Base-by-base conservation (phyloP, 2,113 vertebrate species). In the Raja brachyura region DNA sequence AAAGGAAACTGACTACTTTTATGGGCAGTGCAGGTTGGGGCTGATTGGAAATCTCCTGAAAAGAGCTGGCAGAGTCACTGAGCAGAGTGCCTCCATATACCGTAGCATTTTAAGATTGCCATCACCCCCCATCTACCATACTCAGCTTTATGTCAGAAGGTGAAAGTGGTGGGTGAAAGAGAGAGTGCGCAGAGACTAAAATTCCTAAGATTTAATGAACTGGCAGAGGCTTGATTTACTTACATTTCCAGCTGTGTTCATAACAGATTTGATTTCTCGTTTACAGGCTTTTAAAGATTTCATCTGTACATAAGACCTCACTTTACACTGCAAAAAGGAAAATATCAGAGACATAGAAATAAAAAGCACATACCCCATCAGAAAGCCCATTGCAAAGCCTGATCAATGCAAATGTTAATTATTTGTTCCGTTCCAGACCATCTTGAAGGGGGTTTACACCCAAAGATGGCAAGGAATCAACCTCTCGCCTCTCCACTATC, bases 181-280 rank as follows among this genome's bases (percentile, higher is more conserved):
- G 25, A 63, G 4, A 88, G 28, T 31, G 59, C 11, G 3, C 4
- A 73, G 16, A 73, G 59, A 63, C 11, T 2, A 5, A 63, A 61
- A 18, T 63, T 88, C 59, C 9, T 18, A 63, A 88, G 11, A 63
- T 88, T 88, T 88, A 63, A 5, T 16, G 7, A 11, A 18, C n/a
- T 85, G 31, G 28, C 16, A 88, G 13, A 14, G 7, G 61, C 5
- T 4, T 25, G 25, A n/a, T n/a, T 56, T 59, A 97, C 99, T 98
- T 95, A 99, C 99, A 93, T 99, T 99, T 93, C 98, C 99, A 85
- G 99, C 97, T 75, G 99, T 99, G 95, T 99, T 99, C 99, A 99
- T 99, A 94, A 99, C 98, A 2, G 99, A 99, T 93, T 99, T 99
- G 95, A 99, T 99, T 95, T 99, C 99, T 93, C 99, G 96, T 95